Evolutionary conservation across 2,888 invertebrate species (phyloP), one percentile per base, ranked within the genome.

Genomic region (Rhagium mordax): DNA sequence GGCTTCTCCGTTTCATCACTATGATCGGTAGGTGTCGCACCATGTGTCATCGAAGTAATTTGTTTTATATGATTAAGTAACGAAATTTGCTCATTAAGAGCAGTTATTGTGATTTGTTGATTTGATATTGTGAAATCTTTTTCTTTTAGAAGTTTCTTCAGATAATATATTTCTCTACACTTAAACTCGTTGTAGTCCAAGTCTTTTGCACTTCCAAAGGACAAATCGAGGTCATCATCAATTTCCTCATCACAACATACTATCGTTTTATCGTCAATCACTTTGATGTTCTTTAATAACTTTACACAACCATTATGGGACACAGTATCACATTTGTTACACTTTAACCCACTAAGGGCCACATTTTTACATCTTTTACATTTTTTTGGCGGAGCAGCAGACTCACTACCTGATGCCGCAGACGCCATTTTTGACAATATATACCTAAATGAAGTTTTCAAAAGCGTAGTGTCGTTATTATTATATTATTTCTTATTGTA

Each of bases 251-350:
- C 61, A 41, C 41, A 61, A 33, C 41, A 61, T 16, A 61, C 2
- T n/a, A 61, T 61, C 4, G 16, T 33, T 2, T 61, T 20, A 13
- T 47, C 20, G 41, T 61, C 33, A 13, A 61, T 33, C 6, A 41
- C 3, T 16, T 33, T 7, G 7, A 61, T 61, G 18, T 20, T 61
- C 33, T 33, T 61, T 16, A 61, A 33, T 15, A 41, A 33, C n/a
- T 33, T 61, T 29, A 61, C 18, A 61, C 61, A 61, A 41, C 61
- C 61, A 20, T 20, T 47, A 61, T 61, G 61, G 18, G 29, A 41
- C 15, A 33, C 47, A 33, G 41, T 61, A 6, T 61, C 47, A 47
- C 61, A 61, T 61, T 61, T 61, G 15, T 41, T 41, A 16, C 61
- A 47, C n/a, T 61, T 61, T 18, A 27, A 15, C 5, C 61, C 61